Percentiles rank a stretch among this genome's conserved stretches.
phyloP scores from a whole-genome alignment of 35 echinoderm and acorn worm species.

The Apostichopus japonicus region DNA sequence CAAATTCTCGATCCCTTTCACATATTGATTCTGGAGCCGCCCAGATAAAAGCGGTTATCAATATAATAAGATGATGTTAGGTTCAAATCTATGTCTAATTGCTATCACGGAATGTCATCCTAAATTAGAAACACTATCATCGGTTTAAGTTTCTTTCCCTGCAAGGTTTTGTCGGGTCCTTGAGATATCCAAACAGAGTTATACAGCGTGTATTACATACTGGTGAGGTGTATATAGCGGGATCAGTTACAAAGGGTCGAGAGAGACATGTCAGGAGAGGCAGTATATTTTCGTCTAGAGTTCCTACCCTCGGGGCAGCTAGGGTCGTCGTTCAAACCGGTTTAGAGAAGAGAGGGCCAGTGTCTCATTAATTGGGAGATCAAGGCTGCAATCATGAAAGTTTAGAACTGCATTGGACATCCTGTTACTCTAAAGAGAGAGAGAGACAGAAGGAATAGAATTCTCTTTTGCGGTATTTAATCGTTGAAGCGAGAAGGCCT shows the following conservation, averaged over 20 bases:
- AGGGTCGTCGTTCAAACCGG: background rate
- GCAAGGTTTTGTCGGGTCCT: constrained; percentile 44
- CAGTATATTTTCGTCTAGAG: constrained; percentile 23
- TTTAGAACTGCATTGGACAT: background rate
- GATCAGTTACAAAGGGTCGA: constrained; percentile 38
- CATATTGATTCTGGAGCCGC: too few species aligned
- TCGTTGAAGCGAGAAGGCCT: background rate
- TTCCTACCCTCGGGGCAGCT: constrained; percentile 6
- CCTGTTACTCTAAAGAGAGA: background rate
- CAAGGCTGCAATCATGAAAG: constrained; percentile 20
- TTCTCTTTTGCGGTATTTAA: constrained; percentile 32
- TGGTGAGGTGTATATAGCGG: background rate
- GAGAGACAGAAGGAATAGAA: background rate
- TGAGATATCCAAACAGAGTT: constrained; percentile 20
- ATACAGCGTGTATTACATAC: constrained; percentile 39
- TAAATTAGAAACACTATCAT: constrained; percentile 53
- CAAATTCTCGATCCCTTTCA: too few species aligned
- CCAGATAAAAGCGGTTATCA: too few species aligned
- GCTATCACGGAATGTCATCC: constrained; percentile 34
- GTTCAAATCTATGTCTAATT: background rate
- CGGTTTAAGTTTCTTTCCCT: background rate
- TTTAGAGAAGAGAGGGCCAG: background rate
- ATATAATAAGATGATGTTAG: background rate
- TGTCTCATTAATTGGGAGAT: constrained; percentile 41
- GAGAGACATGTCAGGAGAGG: constrained; percentile 27